Base-by-base conservation (phyloP, 2,888 invertebrate species). In the Lithophane leautieri region DNA sequence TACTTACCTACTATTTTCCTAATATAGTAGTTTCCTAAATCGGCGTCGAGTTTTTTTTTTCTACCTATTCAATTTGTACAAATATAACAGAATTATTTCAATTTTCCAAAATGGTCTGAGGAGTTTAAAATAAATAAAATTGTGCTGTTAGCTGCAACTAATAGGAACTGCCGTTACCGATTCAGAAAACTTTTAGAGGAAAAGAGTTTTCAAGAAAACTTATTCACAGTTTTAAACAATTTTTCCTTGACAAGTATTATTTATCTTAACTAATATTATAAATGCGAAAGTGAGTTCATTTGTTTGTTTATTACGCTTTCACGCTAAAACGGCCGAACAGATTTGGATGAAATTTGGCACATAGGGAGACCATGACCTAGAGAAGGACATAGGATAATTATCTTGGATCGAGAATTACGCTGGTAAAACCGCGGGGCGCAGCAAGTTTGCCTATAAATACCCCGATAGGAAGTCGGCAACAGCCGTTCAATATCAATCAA, bases 401-500 rank as follows among this genome's bases (percentile, higher is more conserved):
- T n/a, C n/a, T n/a, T n/a, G 34, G 34, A 34, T 34, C 34, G 34
- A 34, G 34, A 34, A 34, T 34, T 34, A 34, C 34, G 34, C 34
- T 2, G 34, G 34, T 34, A 34, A 34, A 34, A 34, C 34, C 34
- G 34, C 34, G 34, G 34, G 34, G 34, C 34, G 34, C 34, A 34
- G 34, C 2, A 34, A 6, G 6, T 34, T 34, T 66, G 22, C 22
- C 16, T 44, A 1, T 34, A 16, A 22, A 40, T 19, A 50, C 16
- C 50, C 12, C 16, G 4, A 50, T n/a, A 47, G 34, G 22, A 58
- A 58, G 25, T 22, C 47, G n/a, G 47, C 47, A 72, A 40, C 11
- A 1, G 14, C 22, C 34, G 50, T 19, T 34, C 12, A 40, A n/a
- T 28, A 47, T 75, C 56, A 72, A 71, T 58, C n/a, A 50, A 81